Conservation (phyloP, 2,888 invertebrate species). For the Ischnus inquisitorius region DNA sequence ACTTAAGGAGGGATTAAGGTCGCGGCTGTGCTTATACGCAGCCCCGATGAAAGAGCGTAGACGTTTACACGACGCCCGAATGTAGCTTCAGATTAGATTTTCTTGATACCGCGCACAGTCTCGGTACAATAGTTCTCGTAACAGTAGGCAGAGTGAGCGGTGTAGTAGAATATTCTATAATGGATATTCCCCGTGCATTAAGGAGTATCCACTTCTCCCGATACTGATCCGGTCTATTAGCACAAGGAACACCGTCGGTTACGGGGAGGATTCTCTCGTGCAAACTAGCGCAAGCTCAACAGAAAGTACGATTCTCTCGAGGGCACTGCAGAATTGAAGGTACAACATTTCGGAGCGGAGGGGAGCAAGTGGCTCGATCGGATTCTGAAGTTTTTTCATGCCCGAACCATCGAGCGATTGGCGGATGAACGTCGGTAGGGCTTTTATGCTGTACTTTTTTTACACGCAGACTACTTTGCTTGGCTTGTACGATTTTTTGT, state of each 20-base stretch:
- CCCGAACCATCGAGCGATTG: not conserved
- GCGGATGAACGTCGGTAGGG: not conserved
- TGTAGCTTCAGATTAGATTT: not conserved
- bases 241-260: not conserved
- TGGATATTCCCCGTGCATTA: constrained; percentile 1
- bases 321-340: not conserved
- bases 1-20: not conserved
- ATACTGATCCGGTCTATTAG: not conserved
- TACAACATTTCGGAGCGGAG: not conserved
- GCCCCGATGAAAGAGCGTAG: not conserved
- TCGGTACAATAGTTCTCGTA: not conserved
- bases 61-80: not conserved
- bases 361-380: not conserved
- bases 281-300: constrained; percentile 6
- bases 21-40: not conserved
- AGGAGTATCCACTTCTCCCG: not conserved
- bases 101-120: not conserved
- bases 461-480: no score
- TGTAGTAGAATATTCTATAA: not conserved
- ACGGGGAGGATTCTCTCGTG: not conserved
- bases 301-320: not conserved
- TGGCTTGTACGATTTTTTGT: no score
- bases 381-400: not conserved
- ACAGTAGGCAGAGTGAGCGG: not conserved
- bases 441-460: no score